Conservation (phyloP, 1,140 invertebrate genomes). For the Bicyclus anynana region DNA sequence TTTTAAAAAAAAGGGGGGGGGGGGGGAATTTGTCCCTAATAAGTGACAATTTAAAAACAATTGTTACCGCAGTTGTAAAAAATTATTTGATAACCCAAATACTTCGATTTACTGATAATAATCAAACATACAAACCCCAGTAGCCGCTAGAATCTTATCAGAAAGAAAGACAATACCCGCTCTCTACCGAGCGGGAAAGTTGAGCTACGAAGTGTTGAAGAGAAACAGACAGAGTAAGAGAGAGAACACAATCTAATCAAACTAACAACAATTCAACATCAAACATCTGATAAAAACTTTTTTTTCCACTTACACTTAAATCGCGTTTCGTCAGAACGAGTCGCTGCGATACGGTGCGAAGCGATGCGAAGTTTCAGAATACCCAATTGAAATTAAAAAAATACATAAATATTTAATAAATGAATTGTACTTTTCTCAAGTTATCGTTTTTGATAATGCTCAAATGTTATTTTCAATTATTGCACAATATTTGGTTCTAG, state of each 20-base stretch:
- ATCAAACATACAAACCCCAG: neutral
- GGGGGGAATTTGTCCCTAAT: too few species aligned
- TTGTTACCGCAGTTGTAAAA: too few species aligned
- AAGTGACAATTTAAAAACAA: too few species aligned
- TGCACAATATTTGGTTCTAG: too few species aligned
- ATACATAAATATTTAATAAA: too few species aligned
- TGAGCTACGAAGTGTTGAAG: constrained; percentile 19
- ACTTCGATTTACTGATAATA: too few species aligned
- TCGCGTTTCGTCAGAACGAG: neutral
- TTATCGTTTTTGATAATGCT: too few species aligned
- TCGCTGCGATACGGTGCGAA: neutral
- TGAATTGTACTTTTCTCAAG: too few species aligned
- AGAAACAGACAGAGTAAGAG: constrained; percentile 16
- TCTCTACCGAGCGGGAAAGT: constrained; percentile 1
- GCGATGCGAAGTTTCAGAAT: neutral
- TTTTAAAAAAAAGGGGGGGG: too few species aligned
- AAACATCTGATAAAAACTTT: constrained; percentile 52
- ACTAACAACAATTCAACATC: constrained; percentile 41
- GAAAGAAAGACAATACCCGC: neutral
- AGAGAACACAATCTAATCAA: constrained; percentile 36
- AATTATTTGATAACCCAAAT: too few species aligned
- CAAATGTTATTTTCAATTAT: too few species aligned
- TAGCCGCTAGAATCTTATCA: neutral
- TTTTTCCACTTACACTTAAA: constrained; percentile 13
- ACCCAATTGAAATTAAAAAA: too few species aligned